Conservation (phyloP, 2,888 invertebrate genomes). For the Eilema depressum region DNA sequence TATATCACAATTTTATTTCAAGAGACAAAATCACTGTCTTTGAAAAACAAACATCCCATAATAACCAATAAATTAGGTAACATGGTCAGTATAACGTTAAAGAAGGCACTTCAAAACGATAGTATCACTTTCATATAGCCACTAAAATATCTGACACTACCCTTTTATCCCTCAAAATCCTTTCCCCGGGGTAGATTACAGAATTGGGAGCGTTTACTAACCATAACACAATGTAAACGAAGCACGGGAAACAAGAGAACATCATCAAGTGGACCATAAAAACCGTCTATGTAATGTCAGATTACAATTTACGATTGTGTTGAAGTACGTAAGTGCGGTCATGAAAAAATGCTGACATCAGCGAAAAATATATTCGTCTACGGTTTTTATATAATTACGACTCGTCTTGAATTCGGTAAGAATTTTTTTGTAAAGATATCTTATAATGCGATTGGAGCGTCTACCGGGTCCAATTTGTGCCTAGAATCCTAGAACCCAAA, state of each 20-base stretch:
- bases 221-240: constrained; percentile 1
- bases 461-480: too few relatives aligned
- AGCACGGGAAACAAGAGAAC: not conserved
- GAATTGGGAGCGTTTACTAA: not conserved
- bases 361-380: not conserved
- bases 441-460: not conserved
- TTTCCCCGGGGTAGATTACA: too few relatives aligned
- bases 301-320: constrained; percentile 3
- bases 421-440: not conserved
- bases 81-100: not conserved
- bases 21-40: too few relatives aligned
- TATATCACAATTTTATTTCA: too few relatives aligned
- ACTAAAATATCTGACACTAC: not conserved
- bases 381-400: not conserved
- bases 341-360: not conserved
- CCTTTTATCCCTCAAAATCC: not conserved
- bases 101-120: not conserved
- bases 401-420: not conserved
- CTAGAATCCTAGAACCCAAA: too few relatives aligned
- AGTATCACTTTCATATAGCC: not conserved
- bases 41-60: not conserved
- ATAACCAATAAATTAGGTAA: not conserved
- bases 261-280: not conserved
- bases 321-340: not conserved
- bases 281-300: not conserved